Percentiles rank a stretch among this genome's conserved stretches.
phyloP scores from a whole-genome alignment of 2,113 vertebrate species.

The Megaceryle maxima region DNA sequence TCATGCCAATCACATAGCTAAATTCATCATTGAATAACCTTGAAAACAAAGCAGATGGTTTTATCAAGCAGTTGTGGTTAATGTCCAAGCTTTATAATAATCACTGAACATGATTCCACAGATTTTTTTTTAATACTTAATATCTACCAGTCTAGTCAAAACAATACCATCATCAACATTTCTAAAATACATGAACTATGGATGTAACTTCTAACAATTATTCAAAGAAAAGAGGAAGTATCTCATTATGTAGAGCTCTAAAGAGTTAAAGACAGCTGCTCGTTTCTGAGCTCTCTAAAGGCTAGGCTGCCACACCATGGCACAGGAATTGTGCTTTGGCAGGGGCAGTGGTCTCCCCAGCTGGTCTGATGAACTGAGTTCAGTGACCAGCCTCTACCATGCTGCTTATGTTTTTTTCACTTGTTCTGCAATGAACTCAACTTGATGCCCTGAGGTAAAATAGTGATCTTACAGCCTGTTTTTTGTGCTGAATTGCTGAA shows the following conservation, averaged over 20 bases:
- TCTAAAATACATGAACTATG: not conserved
- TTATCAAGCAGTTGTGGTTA: not conserved
- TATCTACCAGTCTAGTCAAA: not conserved
- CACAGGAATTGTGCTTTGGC: not conserved
- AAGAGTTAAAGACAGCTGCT: not conserved
- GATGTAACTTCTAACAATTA: not conserved
- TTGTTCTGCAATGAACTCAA: not conserved
- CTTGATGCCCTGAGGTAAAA: not conserved
- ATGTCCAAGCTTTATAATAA: not conserved
- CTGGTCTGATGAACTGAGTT: not conserved
- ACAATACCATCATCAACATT: not conserved
- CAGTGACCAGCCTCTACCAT: not conserved
- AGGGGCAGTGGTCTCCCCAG: not conserved
- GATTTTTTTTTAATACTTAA: not conserved
- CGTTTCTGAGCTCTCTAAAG: not conserved
- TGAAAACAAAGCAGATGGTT: not conserved
- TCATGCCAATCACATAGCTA: not conserved
- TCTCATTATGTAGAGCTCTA: not conserved
- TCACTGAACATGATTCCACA: not conserved
- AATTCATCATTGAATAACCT: not conserved
- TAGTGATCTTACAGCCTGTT: accelerated
- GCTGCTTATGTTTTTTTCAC: not conserved
- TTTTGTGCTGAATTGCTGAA: not conserved
- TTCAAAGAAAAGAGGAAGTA: not conserved
- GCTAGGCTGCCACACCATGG: not conserved